Conservation (phyloP, 1,140 invertebrate species). For the Aphis craccivora region DNA sequence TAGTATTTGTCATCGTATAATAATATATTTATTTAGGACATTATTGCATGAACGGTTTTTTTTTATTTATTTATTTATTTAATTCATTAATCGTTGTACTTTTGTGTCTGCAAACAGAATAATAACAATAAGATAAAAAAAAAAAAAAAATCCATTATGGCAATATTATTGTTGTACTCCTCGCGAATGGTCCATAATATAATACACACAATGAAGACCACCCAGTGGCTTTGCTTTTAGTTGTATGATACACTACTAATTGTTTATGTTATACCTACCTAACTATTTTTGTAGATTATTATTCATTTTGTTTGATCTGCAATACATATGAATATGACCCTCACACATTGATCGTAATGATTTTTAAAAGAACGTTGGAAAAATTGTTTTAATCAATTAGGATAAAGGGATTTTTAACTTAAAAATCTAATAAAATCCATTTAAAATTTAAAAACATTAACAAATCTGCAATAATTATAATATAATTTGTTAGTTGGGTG, state of each 20-base stretch:
- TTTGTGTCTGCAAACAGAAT: background rate
- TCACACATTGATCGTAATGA: background rate
- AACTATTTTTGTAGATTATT: background rate
- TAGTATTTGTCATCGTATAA: background rate
- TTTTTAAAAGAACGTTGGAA: background rate
- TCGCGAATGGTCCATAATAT: background rate
- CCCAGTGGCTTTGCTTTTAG: background rate
- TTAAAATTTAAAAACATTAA: too few relatives aligned
- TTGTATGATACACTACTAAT: background rate
- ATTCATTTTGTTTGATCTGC: background rate
- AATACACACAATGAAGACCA: background rate
- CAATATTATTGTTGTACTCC: background rate
- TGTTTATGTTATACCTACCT: background rate
- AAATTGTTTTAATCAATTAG: background rate
- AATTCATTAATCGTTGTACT: background rate
- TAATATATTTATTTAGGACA: slow-evolving; percentile 6
- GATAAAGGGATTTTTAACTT: background rate
- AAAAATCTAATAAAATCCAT: background rate
- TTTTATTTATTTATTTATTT: background rate
- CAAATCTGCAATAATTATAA: too few relatives aligned
- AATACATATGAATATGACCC: background rate
- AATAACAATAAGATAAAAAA: background rate
- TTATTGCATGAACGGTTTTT: background rate
- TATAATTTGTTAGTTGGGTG: too few relatives aligned
- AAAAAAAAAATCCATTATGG: too few relatives aligned